phyloP scores from a whole-genome alignment of 2,113 vertebrate species.

The Ammodytes marinus region DNA sequence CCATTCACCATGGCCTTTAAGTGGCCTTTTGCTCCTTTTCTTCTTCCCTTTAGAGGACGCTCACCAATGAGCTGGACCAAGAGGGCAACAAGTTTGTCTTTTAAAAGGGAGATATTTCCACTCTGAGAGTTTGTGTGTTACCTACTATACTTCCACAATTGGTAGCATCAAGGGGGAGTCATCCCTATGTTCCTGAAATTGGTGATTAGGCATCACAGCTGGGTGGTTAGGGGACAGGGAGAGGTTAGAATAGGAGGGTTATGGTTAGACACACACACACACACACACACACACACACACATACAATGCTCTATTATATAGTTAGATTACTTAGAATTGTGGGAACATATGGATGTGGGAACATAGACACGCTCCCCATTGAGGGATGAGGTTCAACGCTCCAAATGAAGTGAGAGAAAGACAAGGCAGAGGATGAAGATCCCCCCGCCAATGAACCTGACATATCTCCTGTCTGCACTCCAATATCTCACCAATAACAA shows the following conservation, averaged over 20 bases:
- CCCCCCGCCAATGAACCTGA: conserved; percentile 71
- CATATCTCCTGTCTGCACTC: conserved; percentile 72
- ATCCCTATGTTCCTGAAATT: too few relatives aligned
- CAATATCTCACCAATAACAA: conserved; percentile 83
- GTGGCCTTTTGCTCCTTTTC: conserved; percentile 70
- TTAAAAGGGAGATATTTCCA: not conserved
- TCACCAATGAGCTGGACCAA: conserved; percentile 35
- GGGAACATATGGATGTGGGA: too few relatives aligned
- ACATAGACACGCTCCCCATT: too few relatives aligned
- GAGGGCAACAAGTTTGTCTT: conserved; percentile 3
- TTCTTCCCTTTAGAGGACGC: conserved; percentile 42
- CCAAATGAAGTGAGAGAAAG: conserved; percentile 38
- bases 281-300: too few relatives aligned
- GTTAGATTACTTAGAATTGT: too few relatives aligned
- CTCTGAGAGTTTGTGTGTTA: conserved; percentile 1
- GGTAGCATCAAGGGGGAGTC: too few relatives aligned
- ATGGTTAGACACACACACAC: too few relatives aligned
- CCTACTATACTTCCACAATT: too few relatives aligned
- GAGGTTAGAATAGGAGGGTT: too few relatives aligned
- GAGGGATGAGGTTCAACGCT: conserved; percentile 13
- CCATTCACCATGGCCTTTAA: conserved; percentile 79
- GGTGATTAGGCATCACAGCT: too few relatives aligned
- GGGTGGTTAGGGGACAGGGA: too few relatives aligned
- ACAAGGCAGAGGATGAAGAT: conserved; percentile 51
- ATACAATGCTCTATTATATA: too few relatives aligned